Conservation (phyloP, 2,888 invertebrate genomes). For the Halictus ligatus region DNA sequence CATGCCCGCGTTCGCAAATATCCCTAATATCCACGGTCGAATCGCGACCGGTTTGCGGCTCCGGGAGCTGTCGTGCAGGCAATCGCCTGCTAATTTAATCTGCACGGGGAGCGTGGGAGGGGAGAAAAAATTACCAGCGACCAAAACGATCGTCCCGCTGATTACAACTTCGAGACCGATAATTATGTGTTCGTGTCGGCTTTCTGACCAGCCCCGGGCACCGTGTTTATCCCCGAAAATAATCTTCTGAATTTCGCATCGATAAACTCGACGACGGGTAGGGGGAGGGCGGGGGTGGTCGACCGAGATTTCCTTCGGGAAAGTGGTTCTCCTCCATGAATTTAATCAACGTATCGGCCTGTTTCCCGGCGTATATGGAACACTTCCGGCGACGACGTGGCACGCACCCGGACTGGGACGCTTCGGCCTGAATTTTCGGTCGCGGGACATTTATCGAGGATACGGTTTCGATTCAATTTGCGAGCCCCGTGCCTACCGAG, state of each 20-base stretch:
- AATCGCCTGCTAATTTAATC: slow-evolving; percentile 37
- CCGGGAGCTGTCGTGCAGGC: slow-evolving; percentile 20
- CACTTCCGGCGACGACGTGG: not conserved
- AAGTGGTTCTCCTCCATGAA: slow-evolving; percentile 12
- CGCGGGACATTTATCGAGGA: slow-evolving; percentile 12
- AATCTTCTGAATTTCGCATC: slow-evolving; percentile 43
- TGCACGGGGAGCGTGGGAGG: not conserved
- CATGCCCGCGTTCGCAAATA: not conserved
- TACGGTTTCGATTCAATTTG: slow-evolving; percentile 38
- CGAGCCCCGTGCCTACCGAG: not conserved
- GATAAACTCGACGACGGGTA: slow-evolving; percentile 29
- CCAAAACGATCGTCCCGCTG: slow-evolving; percentile 21
- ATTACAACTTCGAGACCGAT: slow-evolving; percentile 24
- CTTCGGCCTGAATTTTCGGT: not conserved
- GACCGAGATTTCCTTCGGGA: slow-evolving; percentile 18
- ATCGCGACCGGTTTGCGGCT: not conserved
- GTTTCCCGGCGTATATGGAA: not conserved
- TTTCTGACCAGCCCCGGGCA: not conserved
- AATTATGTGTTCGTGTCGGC: slow-evolving; percentile 43
- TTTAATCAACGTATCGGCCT: slow-evolving; percentile 21
- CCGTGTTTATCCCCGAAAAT: slow-evolving; percentile 32
- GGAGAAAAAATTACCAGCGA: slow-evolving; percentile 26
- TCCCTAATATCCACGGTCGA: slow-evolving; percentile 1
- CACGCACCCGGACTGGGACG: not conserved
- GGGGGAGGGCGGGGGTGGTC: not conserved